Base-by-base conservation (phyloP, 1,140 invertebrate genomes). In the Procambarus clarkii region DNA sequence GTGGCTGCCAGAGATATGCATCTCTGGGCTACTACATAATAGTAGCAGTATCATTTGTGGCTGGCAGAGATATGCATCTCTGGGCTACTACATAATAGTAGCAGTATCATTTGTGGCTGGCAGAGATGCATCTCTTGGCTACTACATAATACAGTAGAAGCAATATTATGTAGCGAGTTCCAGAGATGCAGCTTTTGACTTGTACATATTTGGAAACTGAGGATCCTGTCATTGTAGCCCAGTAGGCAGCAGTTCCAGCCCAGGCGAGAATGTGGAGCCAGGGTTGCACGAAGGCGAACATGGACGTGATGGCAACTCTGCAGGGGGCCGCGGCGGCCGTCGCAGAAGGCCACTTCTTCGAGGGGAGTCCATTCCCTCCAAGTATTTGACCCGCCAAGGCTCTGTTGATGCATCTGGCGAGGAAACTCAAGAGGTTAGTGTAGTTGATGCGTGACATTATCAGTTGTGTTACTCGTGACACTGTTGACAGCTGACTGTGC, bases 371-470 rank as follows among this genome's bases (percentile, higher is more conserved):
- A 83, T 91, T 50, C 86, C 82, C 8, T 50, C 60, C 74, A 91
- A 91, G 48, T 86, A 90, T 76, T 69, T 92, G 18, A 80, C 92
- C 8, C 88, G 92, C 1, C 92, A 92, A 78, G 88, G 86, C 69
- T 92, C 92, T 2, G 76, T 92, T 15, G 92, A 92, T 76, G 88
- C 92, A 15, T 92, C 92, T 24, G 92, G 87, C 18, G 92, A 92
- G 81, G 92, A 89, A 71, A 92, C 92, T 46, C 92, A 92, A 76
- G 92, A 92, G 92, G 92, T 91, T 44, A 83, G 88, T 86, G 71
- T 5, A 79, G 15, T 15, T 69, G 3, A n/a, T 4, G 15, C 3
- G 45, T 78, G 76, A 78, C 34, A 78, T 44, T 78, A 3, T 78
- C 44, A 24, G 18, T 18, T 78, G 45, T 3, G 34, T 15, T 54